A percentile compares a stretch with the other conserved stretches of the same genome.
phyloP scores from a whole-genome alignment of 1,140 invertebrate genomes.

The Eurytemora carolleeae region DNA sequence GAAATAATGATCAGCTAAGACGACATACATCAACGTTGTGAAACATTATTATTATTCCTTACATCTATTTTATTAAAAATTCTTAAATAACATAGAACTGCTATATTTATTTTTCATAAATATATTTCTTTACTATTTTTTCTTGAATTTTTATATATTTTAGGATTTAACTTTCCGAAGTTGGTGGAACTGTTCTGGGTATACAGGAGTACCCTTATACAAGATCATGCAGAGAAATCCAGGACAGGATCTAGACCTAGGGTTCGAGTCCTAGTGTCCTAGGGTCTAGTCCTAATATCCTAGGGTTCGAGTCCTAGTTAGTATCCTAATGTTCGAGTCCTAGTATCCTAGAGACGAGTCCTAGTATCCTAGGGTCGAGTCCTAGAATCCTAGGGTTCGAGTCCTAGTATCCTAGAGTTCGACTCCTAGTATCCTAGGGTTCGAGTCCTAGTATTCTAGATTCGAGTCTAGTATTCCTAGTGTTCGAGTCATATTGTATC shows the following conservation, averaged over 20 bases:
- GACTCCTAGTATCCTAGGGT: no score
- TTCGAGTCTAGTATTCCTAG: no score
- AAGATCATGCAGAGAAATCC: conserved; percentile 7
- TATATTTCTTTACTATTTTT: background rate
- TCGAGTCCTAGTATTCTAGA: no score
- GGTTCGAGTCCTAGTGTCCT: no score
- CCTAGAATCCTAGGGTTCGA: no score
- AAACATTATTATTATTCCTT: background rate
- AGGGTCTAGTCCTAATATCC: no score
- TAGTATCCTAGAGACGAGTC: no score
- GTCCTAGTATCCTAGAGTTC: no score
- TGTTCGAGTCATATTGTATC: no score
- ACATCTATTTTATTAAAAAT: background rate
- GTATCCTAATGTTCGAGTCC: no score
- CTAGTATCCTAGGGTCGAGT: no score
- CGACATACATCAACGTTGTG: background rate
- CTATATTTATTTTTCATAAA: background rate
- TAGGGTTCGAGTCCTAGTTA: no score
- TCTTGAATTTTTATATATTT: background rate
- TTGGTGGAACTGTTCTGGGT: conserved; percentile 12
- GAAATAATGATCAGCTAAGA: background rate
- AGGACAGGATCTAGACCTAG: background rate
- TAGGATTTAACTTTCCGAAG: conserved; percentile 8
- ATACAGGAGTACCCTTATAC: conserved; percentile 8
- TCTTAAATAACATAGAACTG: background rate